Evolutionary conservation across 2,797 vertebrate genomes (phyloP).

Genomic region (Lates japonicus): DNA sequence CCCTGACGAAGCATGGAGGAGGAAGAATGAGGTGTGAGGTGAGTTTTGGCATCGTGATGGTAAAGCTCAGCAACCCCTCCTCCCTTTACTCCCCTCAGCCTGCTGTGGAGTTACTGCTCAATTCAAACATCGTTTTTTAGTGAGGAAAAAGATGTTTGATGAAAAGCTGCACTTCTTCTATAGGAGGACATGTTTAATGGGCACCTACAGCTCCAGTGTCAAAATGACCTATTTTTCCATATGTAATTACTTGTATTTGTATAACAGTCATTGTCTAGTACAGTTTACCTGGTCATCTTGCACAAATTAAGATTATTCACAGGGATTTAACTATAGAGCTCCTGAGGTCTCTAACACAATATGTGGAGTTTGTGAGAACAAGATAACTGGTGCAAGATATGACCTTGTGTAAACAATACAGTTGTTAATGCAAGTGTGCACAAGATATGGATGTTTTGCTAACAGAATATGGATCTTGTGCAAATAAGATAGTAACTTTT

Average conservation of each 20-base stretch:
- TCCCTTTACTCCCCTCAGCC: not conserved
- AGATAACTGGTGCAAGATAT: not conserved
- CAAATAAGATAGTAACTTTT: no score
- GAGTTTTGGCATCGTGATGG: slow-evolving; percentile 60
- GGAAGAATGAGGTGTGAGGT: slow-evolving; percentile 78
- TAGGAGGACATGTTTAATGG: not conserved
- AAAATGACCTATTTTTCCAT: not conserved
- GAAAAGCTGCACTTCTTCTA: not conserved
- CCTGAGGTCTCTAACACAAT: not conserved
- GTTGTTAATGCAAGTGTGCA: not conserved
- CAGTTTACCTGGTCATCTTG: not conserved
- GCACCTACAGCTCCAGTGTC: not conserved
- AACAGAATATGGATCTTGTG: no score
- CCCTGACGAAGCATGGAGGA: slow-evolving; percentile 83
- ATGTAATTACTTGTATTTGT: not conserved
- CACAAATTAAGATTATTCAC: not conserved
- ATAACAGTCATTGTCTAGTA: not conserved
- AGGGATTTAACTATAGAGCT: not conserved
- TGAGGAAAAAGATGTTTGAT: not conserved
- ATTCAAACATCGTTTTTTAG: slow-evolving; percentile 2
- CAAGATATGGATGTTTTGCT: no score
- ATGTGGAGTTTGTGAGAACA: not conserved
- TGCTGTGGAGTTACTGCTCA: not conserved
- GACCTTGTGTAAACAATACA: no score
- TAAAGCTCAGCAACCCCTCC: slow-evolving; percentile 12